Evolutionary conservation across 2,797 vertebrate genomes (phyloP).

Genomic region (Centroberyx gerrardi): DNA sequence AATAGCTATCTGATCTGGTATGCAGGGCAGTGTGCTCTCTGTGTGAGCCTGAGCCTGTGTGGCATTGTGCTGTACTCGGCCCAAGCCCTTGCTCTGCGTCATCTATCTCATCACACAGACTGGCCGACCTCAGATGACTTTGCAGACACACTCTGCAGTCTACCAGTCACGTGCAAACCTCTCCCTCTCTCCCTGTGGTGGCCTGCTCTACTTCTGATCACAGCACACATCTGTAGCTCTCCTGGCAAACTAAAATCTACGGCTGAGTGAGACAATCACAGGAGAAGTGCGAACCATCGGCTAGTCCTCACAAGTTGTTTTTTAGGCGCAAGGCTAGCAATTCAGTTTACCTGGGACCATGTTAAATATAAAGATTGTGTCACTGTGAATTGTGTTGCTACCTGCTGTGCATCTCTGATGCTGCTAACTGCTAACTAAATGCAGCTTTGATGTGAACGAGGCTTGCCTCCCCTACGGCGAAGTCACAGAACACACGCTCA

Average conservation of each 20-base stretch:
- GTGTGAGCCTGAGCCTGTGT: constrained; percentile 40
- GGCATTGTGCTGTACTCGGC: constrained; percentile 47
- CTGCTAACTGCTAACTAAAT: constrained; percentile 45
- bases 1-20: constrained; percentile 31
- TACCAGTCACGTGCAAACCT: constrained; percentile 71
- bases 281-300: constrained; percentile 43
- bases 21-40: constrained; percentile 32
- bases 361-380: constrained; percentile 51
- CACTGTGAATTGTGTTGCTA: constrained; percentile 50
- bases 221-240: constrained; percentile 69
- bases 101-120: constrained; percentile 73
- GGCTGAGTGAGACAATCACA: constrained; percentile 49
- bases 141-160: constrained; percentile 83
- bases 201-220: constrained; percentile 72
- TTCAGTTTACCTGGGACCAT: constrained; percentile 30
- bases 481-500: constrained; percentile 3
- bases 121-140: constrained; percentile 84
- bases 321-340: constrained; percentile 27
- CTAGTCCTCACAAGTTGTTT: constrained; percentile 21
- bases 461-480: constrained; percentile 27
- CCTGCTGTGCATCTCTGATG: constrained; percentile 44
- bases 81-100: constrained; percentile 66
- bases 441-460: constrained; percentile 50
- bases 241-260: constrained; percentile 46
- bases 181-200: constrained; percentile 64